These are phyloP conservation scores for Amphiura filiformis DNA, from an alignment of 35 echinoderm and acorn worm genomes.

Conservation along the genomic window DNA sequence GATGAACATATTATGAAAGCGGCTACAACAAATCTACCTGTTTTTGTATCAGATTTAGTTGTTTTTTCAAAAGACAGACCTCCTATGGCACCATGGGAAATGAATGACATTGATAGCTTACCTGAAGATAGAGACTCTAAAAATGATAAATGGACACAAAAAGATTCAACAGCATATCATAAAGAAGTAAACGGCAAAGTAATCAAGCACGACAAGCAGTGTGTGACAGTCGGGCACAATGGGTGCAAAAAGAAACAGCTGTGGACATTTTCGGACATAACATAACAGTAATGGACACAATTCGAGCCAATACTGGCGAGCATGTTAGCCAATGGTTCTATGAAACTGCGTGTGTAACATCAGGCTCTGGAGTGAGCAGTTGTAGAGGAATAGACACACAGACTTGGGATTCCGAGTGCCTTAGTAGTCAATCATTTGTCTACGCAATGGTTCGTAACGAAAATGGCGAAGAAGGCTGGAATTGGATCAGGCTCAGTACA, in stretches of 20 bases:
- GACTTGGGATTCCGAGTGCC: slow-evolving; percentile 49
- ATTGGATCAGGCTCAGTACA: slow-evolving; percentile 53
- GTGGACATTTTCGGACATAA: slow-evolving; percentile 59
- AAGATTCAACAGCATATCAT: not conserved
- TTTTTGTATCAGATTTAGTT: slow-evolving; percentile 36
- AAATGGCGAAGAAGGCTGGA: slow-evolving; percentile 58
- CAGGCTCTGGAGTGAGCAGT: not conserved
- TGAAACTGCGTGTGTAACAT: slow-evolving; percentile 45
- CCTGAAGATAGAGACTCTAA: not conserved
- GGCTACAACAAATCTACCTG: slow-evolving; percentile 23
- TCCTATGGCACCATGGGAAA: slow-evolving; percentile 34
- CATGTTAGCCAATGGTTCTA: slow-evolving; percentile 60
- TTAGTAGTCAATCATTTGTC: slow-evolving; percentile 50
- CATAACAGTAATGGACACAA: slow-evolving; percentile 54
- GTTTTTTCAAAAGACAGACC: slow-evolving; percentile 44
- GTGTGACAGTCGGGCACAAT: slow-evolving; percentile 29
- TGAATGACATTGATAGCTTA: not conserved
- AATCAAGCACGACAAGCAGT: slow-evolving; percentile 19
- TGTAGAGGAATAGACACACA: slow-evolving; percentile 57
- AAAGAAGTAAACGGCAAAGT: slow-evolving; percentile 17
- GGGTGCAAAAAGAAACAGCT: slow-evolving; percentile 46
- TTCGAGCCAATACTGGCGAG: slow-evolving; percentile 32
- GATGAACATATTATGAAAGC: not conserved
- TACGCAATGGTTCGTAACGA: slow-evolving; percentile 57
- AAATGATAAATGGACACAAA: not conserved